Evolutionary conservation across 2,797 vertebrate species (phyloP).

Genomic region (Sebastes dallii): DNA sequence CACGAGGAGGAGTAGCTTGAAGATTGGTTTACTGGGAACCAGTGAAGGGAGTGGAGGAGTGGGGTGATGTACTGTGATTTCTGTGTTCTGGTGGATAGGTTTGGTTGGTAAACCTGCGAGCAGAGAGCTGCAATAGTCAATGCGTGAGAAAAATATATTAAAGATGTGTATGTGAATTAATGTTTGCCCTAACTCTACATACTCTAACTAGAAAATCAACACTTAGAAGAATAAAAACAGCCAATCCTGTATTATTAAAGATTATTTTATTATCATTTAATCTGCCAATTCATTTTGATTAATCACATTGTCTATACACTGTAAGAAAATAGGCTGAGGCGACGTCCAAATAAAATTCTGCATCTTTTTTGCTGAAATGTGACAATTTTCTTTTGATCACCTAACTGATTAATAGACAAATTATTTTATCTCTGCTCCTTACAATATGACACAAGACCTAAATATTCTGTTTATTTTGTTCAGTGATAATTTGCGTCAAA

Average conservation of each 20-base stretch:
- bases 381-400: not conserved
- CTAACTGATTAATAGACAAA: not conserved
- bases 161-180: constrained; percentile 53
- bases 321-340: not conserved
- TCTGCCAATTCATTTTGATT: not conserved
- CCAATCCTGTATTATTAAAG: not conserved
- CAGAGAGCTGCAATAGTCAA: too few species aligned
- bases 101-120: too few species aligned
- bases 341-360: not conserved
- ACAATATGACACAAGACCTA: not conserved
- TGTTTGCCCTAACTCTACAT: constrained; percentile 87
- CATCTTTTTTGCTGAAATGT: not conserved
- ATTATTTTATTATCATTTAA: not conserved
- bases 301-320: not conserved
- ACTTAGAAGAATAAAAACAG: too few species aligned
- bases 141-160: not conserved
- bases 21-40: too few species aligned
- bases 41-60: too few species aligned
- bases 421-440: not conserved
- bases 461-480: not conserved
- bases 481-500: not conserved
- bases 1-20: too few species aligned
- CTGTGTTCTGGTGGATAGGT: too few species aligned
- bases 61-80: too few species aligned
- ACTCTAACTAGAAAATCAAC: not conserved